Evolutionary conservation across 2,888 invertebrate species (phyloP).

Genomic region (Drosophila engyochracea): DNA sequence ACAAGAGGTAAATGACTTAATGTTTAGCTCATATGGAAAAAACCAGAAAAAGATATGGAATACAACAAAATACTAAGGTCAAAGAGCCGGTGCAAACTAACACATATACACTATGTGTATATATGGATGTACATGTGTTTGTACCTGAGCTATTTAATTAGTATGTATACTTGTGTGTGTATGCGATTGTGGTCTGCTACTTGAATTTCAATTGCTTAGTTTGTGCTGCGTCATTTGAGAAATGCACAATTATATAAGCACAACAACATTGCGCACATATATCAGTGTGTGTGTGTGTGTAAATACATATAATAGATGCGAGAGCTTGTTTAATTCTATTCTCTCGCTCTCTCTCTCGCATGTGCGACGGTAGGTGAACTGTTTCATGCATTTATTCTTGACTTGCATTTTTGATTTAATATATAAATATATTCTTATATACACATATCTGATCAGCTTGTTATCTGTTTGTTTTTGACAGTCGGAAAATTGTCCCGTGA

Average conservation of each 20-base stretch:
- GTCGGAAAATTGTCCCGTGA: slow-evolving; percentile 89
- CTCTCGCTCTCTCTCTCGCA: background rate
- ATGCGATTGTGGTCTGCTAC: slow-evolving; percentile 14
- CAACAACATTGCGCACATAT: slow-evolving; percentile 29
- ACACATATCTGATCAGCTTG: slow-evolving; percentile 15
- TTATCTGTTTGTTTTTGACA: slow-evolving; percentile 35
- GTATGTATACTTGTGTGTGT: slow-evolving; percentile 1
- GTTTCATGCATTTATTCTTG: background rate
- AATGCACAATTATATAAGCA: slow-evolving; percentile 64
- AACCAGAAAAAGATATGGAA: slow-evolving; percentile 25
- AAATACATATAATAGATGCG: background rate
- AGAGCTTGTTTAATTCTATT: background rate
- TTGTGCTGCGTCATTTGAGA: slow-evolving; percentile 62
- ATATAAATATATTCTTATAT: slow-evolving; percentile 12
- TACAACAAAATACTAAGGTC: slow-evolving; percentile 58
- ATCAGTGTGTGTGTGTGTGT: slow-evolving; percentile 6
- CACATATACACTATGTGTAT: background rate
- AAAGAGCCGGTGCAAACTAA: slow-evolving; percentile 54
- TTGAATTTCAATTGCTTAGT: slow-evolving; percentile 48
- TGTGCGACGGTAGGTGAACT: background rate
- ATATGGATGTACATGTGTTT: background rate
- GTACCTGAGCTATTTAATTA: background rate
- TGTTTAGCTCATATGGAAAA: background rate
- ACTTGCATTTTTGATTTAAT: background rate
- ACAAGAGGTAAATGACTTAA: slow-evolving; percentile 88